These are phyloP conservation scores for Corythornis cristatus DNA, from an alignment of 2,113 vertebrate genomes.

Conservation along the genomic window DNA sequence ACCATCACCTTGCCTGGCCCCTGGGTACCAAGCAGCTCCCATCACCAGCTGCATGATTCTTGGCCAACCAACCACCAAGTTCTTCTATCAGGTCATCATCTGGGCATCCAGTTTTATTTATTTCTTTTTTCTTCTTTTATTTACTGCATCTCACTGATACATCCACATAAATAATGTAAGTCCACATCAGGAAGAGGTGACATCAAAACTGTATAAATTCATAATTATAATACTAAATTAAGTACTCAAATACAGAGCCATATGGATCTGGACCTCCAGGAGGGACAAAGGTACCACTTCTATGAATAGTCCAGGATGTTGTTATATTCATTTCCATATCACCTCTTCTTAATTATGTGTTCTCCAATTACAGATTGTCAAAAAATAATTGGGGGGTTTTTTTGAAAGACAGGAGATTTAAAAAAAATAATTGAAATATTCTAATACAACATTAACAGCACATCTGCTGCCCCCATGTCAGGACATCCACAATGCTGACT, in stretches of 20 bases:
- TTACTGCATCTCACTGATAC: background rate
- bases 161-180: background rate
- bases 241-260: background rate
- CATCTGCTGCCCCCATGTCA: background rate
- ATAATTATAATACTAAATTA: background rate
- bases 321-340: background rate
- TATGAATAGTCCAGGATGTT: background rate
- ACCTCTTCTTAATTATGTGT: background rate
- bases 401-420: background rate
- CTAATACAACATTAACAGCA: background rate
- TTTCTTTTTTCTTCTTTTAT: background rate
- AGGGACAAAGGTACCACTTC: background rate
- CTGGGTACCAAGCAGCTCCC: too few species aligned
- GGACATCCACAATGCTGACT: background rate
- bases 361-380: background rate
- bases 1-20: rapidly evolving
- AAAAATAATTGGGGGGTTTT: background rate
- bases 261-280: background rate
- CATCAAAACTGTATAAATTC: background rate
- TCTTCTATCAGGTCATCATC: background rate
- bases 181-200: background rate
- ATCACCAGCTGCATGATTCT: background rate
- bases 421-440: background rate
- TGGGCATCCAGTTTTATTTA: background rate
- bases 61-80: background rate